Evolutionary conservation across 2,113 vertebrate genomes (phyloP).

Genomic region (Oenanthe melanoleuca): DNA sequence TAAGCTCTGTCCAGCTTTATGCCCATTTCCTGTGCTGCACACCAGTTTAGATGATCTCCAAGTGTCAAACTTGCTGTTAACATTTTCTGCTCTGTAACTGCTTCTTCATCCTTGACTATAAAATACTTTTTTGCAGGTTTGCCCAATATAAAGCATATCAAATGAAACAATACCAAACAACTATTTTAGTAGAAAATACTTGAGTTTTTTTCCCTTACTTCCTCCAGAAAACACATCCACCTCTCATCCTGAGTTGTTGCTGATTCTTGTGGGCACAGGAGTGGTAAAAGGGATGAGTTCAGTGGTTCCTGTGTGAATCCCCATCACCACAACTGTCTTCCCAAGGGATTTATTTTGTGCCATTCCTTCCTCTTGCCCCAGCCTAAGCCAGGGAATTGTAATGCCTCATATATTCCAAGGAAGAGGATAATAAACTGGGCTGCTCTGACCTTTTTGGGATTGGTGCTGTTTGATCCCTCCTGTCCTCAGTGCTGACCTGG

Average conservation of each 20-base stretch:
- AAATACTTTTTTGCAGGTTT: not conserved
- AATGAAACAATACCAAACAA: not conserved
- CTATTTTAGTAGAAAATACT: not conserved
- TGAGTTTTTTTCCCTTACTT: not conserved
- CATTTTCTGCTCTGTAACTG: not conserved
- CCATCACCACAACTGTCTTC: not conserved
- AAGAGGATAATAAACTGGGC: conserved; percentile 25
- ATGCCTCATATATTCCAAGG: conserved; percentile 29
- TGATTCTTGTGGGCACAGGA: not conserved
- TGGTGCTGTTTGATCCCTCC: conserved; percentile 41
- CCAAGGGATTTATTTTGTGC: not conserved
- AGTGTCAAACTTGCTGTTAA: not conserved
- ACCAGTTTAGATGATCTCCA: not conserved
- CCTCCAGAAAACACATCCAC: not conserved
- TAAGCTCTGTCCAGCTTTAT: not conserved
- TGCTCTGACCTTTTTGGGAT: conserved; percentile 58
- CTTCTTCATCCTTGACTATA: not conserved
- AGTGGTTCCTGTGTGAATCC: not conserved
- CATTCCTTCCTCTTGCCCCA: not conserved
- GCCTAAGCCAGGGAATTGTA: not conserved
- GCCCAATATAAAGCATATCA: not conserved
- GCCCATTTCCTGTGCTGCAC: not conserved
- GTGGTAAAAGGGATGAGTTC: not conserved
- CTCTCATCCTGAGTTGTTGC: not conserved
- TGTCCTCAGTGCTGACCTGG: conserved; percentile 19